Percentiles rank a stretch among this genome's conserved stretches.
Evolutionary conservation across 2,888 invertebrate species (phyloP).

Genomic region (Clistopyga incitator): DNA sequence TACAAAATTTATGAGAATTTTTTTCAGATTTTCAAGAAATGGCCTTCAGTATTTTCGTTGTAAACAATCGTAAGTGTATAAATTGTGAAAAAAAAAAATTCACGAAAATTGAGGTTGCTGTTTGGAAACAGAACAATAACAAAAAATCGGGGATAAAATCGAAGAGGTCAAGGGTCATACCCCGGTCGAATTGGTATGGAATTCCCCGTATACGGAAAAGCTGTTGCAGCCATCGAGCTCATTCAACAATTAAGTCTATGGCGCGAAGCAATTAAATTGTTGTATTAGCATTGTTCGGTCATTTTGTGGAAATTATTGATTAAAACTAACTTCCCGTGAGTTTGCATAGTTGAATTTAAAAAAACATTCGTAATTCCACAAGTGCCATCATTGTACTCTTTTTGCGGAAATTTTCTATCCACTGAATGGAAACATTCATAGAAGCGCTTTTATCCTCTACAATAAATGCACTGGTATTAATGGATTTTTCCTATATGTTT

Average conservation of each 20-base stretch:
- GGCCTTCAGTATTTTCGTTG: too few species aligned
- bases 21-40: too few species aligned
- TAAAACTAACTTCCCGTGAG: slow-evolving; percentile 1
- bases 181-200: too few species aligned
- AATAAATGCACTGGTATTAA: slow-evolving; percentile 24
- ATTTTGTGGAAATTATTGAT: slow-evolving; percentile 23
- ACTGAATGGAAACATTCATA: not conserved
- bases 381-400: not conserved
- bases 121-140: too few species aligned
- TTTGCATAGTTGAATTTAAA: not conserved
- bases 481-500: slow-evolving; percentile 25
- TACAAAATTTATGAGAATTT: too few species aligned
- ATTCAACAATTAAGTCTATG: not conserved
- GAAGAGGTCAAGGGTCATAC: too few species aligned
- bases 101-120: too few species aligned
- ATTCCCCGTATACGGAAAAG: not conserved
- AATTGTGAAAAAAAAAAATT: too few species aligned
- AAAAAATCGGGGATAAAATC: too few species aligned
- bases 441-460: slow-evolving; percentile 5
- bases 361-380: not conserved
- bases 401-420: slow-evolving; percentile 37
- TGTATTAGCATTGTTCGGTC: not conserved
- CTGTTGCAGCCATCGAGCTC: not conserved
- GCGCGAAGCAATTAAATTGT: slow-evolving; percentile 9
- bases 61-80: too few species aligned